Evolutionary conservation across 2,113 vertebrate genomes (phyloP), one percentile per base, ranked within the genome.

Genomic region (Pachypanchax playfairii): DNA sequence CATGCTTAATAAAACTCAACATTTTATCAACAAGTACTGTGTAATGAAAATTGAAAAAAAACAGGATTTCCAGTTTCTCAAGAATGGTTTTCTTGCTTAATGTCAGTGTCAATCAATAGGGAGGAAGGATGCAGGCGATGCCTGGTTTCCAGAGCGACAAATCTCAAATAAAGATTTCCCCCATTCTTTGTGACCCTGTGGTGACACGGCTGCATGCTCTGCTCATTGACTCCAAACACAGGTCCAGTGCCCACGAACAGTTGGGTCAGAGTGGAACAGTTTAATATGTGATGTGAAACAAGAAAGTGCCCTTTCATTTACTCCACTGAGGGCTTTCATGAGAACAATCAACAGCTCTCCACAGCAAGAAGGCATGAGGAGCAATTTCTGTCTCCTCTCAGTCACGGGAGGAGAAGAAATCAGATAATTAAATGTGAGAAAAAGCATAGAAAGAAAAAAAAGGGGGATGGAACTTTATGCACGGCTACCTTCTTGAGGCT

Each of bases 381-480:
- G 90, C 91, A 88, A 93, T 93, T 91, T 92, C 88, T 92, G 94
- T 96, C 93, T 93, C 91, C 89, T 90, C 86, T 85, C 92, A 92
- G 91, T 90, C 84, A 78, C 84, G 70, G 92, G 91, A 94, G 92
- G 90, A 91, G 85, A 90, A 87, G 90, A 93, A 91, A 93, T 90
- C 92, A 93, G 93, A 94, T 96, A 94, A 97, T 96, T 94, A 95
- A 95, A 97, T 94, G 94, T 94, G 94, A 94, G 94, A 94, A 94
- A 90, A 85, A 75, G 86, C 85, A 29, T 75, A 62, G 65, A 82
- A 87, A 90, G 87, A 84, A 89, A 85, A 89, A 85, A 88, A 86
- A 83, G 88, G 91, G 88, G 88, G 82, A 58, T 76, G 88, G 48
- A 58, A 65, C 88, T 96, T 94, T 96, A 93, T 94, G 94, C 94